phyloP scores from a whole-genome alignment of 1,140 invertebrate species.

The Rhopalosiphum padi region DNA sequence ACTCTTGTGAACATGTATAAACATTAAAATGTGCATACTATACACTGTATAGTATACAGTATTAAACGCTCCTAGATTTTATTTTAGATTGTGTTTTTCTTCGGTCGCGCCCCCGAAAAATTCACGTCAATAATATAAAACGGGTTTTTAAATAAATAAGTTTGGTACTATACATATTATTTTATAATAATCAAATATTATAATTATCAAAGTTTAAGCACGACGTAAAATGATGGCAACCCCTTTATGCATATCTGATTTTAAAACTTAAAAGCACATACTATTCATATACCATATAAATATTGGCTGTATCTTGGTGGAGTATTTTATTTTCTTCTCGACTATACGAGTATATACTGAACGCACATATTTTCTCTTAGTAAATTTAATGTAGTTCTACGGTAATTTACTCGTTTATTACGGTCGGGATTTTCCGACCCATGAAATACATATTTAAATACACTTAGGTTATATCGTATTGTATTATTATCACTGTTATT shows the following conservation, averaged over 20 bases:
- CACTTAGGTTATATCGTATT: not conserved
- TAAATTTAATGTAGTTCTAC: not conserved
- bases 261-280: constrained; percentile 5
- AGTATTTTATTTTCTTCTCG: not conserved
- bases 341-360: not conserved
- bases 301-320: not conserved
- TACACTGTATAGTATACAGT: not conserved
- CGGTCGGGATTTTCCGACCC: not conserved
- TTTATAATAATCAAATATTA: too few relatives aligned
- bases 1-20: not conserved
- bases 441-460: not conserved
- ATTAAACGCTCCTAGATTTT: not conserved
- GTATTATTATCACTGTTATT: not conserved
- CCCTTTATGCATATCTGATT: constrained; percentile 26
- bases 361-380: not conserved
- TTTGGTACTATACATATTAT: not conserved
- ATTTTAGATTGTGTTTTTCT: not conserved
- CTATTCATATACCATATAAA: not conserved
- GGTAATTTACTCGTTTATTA: not conserved
- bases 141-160: not conserved
- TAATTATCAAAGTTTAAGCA: constrained; percentile 30
- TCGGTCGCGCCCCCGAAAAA: not conserved
- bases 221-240: constrained; percentile 9
- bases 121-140: not conserved
- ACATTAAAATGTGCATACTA: not conserved